Evolutionary conservation across 2,797 vertebrate species (phyloP).

Genomic region (Paedocypris micromegethes): DNA sequence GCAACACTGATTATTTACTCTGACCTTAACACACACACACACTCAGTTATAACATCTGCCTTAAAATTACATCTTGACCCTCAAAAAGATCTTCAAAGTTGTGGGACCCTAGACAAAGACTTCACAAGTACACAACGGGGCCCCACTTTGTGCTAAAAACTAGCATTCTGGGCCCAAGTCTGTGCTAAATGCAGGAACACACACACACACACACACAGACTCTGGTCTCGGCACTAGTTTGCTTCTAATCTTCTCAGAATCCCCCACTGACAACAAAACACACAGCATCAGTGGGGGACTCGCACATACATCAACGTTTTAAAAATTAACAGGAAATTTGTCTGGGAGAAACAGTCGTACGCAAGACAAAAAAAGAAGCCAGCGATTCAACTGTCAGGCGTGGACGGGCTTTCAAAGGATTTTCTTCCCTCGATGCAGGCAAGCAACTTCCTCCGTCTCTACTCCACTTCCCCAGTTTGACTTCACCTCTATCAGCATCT

Average conservation of each 20-base stretch:
- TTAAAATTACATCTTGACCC: no score
- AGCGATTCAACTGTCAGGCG: slow-evolving; percentile 46
- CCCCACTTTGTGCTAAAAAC: no score
- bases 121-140: no score
- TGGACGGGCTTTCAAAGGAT: slow-evolving; percentile 35
- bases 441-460: no score
- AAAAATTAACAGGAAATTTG: slow-evolving; percentile 54
- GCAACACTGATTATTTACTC: no score
- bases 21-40: no score
- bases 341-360: slow-evolving; percentile 36
- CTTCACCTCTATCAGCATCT: slow-evolving; percentile 3
- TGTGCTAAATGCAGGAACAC: not conserved
- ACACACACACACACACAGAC: slow-evolving; percentile 11
- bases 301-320: slow-evolving; percentile 3
- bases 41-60: no score
- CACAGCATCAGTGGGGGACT: slow-evolving; percentile 4
- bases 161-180: no score
- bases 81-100: no score
- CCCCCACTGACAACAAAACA: slow-evolving; percentile 19
- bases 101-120: no score
- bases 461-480: no score
- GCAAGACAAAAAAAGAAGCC: slow-evolving; percentile 47
- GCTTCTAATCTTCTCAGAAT: slow-evolving; percentile 36
- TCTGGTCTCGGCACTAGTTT: slow-evolving; percentile 14
- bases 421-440: slow-evolving; percentile 6